Percentiles rank a stretch among this genome's conserved stretches.
Conservation (phyloP, 2,113 vertebrate species). For the Seriola aureovittata region DNA sequence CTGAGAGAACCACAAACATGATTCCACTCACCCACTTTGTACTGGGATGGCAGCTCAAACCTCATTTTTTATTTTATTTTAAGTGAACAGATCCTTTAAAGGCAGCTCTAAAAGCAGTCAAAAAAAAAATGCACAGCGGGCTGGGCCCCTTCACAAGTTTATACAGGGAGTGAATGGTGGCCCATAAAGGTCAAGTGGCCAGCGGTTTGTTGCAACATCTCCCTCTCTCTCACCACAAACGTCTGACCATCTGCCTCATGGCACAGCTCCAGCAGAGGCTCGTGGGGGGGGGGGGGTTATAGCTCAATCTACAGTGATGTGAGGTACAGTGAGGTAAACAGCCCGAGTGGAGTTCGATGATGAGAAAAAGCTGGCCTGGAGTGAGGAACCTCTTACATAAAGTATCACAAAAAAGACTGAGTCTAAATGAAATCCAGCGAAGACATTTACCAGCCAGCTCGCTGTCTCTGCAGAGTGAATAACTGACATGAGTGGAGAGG, state of each 20-base stretch:
- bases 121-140: slow-evolving; percentile 18
- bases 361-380: slow-evolving; percentile 47
- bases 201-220: slow-evolving; percentile 53
- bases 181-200: slow-evolving; percentile 45
- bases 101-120: background rate
- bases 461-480: slow-evolving; percentile 22
- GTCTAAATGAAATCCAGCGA: slow-evolving; percentile 29
- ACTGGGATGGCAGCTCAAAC: too few relatives aligned
- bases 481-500: slow-evolving; percentile 44
- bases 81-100: slow-evolving; percentile 4
- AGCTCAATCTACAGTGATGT: slow-evolving; percentile 19
- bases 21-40: background rate
- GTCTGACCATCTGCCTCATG: slow-evolving; percentile 43
- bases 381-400: slow-evolving; percentile 10
- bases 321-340: slow-evolving; percentile 53
- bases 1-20: background rate
- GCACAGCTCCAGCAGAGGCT: slow-evolving; percentile 45
- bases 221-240: slow-evolving; percentile 16
- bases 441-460: slow-evolving; percentile 16
- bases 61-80: background rate
- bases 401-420: slow-evolving; percentile 32
- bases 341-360: slow-evolving; percentile 25
- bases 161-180: slow-evolving; percentile 4
- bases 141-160: slow-evolving; percentile 16
- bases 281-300: background rate